These are phyloP conservation scores for Amazonetta brasiliensis DNA, from an alignment of 2,797 vertebrate genomes.

Conservation along the genomic window DNA sequence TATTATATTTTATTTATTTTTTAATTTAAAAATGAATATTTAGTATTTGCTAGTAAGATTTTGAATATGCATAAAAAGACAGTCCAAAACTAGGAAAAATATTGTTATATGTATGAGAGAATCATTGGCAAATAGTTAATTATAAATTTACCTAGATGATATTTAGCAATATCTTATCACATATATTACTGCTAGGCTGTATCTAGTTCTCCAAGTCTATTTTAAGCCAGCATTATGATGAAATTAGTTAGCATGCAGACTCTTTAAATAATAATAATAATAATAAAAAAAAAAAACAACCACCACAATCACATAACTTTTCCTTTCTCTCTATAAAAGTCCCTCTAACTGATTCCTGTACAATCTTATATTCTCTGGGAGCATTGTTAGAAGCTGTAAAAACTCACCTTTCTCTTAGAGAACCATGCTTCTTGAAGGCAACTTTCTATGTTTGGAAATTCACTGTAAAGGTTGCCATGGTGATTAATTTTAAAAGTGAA, in stretches of 20 bases:
- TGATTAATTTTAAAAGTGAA: constrained; percentile 72
- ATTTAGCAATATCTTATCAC: neutral
- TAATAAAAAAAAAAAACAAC: neutral
- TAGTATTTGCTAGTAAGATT: neutral
- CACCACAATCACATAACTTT: neutral
- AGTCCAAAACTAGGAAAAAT: neutral
- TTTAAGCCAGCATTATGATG: constrained; percentile 36
- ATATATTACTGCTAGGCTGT: neutral
- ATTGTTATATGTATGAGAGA: neutral
- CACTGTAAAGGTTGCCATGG: constrained; percentile 68
- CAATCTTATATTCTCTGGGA: neutral
- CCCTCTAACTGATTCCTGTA: neutral
- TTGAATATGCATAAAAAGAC: neutral
- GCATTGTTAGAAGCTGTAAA: constrained; percentile 46
- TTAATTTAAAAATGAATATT: neutral
- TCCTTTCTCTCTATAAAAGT: neutral
- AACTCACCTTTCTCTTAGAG: constrained; percentile 65
- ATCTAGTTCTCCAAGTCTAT: constrained; percentile 48
- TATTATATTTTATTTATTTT: neutral
- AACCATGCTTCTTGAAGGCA: constrained; percentile 61
- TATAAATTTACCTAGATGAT: neutral
- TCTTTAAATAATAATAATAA: neutral
- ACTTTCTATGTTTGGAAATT: constrained; percentile 72
- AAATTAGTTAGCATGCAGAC: constrained; percentile 18
- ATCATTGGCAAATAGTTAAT: neutral